phyloP scores from a whole-genome alignment of 2,888 invertebrate species.

The Rhimphoctona megacephalus region DNA sequence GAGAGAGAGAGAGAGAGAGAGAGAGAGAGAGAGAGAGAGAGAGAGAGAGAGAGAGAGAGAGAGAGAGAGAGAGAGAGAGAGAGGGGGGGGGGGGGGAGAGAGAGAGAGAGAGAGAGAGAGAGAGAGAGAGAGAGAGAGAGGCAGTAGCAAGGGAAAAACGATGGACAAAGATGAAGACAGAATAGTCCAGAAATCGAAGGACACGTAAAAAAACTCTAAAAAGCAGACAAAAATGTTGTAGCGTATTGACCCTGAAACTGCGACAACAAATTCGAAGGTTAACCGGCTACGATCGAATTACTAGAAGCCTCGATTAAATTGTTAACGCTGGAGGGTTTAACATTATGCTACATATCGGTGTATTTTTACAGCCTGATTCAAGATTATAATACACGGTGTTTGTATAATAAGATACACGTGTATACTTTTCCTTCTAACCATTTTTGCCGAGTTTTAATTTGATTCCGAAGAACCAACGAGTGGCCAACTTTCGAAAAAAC shows the following conservation, averaged over 20 bases:
- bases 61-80: no score
- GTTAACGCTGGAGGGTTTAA: slow-evolving; percentile 66
- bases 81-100: no score
- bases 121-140: slow-evolving; percentile 33
- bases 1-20: no score
- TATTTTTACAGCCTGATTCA: slow-evolving; percentile 20
- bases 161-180: not conserved
- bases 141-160: slow-evolving; percentile 27
- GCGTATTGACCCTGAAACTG: slow-evolving; percentile 70
- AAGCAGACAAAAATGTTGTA: slow-evolving; percentile 32
- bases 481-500: not conserved
- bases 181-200: slow-evolving; percentile 55
- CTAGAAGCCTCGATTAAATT: slow-evolving; percentile 70
- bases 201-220: not conserved
- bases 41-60: no score
- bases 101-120: no score
- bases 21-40: no score
- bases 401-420: slow-evolving; percentile 19
- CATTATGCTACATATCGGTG: slow-evolving; percentile 27
- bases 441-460: not conserved
- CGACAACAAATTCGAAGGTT: slow-evolving; percentile 73
- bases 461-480: not conserved
- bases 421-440: not conserved
- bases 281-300: slow-evolving; percentile 72
- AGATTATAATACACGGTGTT: slow-evolving; percentile 25